Conservation (phyloP, 2,888 invertebrate genomes). For the Timema podura region DNA sequence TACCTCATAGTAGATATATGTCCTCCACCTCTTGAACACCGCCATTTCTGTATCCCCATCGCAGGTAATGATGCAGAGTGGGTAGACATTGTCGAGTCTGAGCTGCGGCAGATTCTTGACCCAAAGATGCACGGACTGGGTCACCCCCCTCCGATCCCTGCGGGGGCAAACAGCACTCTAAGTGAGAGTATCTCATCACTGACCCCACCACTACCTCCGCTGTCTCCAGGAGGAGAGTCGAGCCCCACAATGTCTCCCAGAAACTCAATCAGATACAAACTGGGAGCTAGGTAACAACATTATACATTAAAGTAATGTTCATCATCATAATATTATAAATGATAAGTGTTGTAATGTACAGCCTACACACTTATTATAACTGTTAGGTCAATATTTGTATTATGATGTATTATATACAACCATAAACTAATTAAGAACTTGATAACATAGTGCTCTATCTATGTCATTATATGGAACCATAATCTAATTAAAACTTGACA, state of each 20-base stretch:
- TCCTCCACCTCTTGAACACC: too few species aligned
- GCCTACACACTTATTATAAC: not conserved
- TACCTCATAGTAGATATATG: too few species aligned
- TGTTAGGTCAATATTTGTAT: not conserved
- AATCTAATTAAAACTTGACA: too few species aligned
- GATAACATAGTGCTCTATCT: too few species aligned
- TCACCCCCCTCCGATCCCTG: conserved; percentile 8
- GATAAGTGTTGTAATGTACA: not conserved
- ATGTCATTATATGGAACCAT: too few species aligned
- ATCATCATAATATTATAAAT: too few species aligned
- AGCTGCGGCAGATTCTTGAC: conserved; percentile 71
- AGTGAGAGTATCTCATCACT: conserved; percentile 67
- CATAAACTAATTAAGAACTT: too few species aligned
- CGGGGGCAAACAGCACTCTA: conserved; percentile 60
- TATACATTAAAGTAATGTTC: too few species aligned
- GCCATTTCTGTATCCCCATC: too few species aligned
- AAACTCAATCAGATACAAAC: conserved; percentile 43
- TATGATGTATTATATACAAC: not conserved
- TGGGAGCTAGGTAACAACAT: conserved; percentile 16
- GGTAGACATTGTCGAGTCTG: conserved; percentile 77
- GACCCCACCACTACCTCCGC: conserved; percentile 72
- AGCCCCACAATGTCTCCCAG: conserved; percentile 41
- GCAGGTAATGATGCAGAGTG: conserved; percentile 67
- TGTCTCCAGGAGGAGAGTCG: conserved; percentile 61
- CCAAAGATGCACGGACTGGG: conserved; percentile 56